Evolutionary conservation across 2,888 invertebrate species (phyloP), one percentile per base, ranked within the genome.

Genomic region (Tetramorium bicarinatum): DNA sequence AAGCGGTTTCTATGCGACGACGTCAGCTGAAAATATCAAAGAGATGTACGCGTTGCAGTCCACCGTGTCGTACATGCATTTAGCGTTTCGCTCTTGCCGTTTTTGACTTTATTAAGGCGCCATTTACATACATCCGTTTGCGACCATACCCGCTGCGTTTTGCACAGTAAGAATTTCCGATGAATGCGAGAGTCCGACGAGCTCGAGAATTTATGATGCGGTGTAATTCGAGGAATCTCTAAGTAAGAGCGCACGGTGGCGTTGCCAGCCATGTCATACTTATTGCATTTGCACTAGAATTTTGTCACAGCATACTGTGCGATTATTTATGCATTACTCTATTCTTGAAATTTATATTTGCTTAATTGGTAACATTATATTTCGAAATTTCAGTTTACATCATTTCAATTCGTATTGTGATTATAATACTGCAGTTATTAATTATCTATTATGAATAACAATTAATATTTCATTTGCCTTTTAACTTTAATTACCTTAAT

Each of bases 201-300:
- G 38, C 82, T 25, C 56, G 56, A 71, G 75, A 83, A 88, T 88
- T 88, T 88, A 87, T 84, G 81, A 77, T 69, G 52, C 52, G 56
- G 85, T 82, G 82, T 88, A 87, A 88, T 87, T 64, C 82, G n/a
- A 62, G 52, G 21, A 47, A 54, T 66, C 64, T 52, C 34, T 64
- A 71, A 81, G 81, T 69, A 49, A 72, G 29, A 79, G 25, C 29
- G 29, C 34, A 62, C 9, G 47, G n/a, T 52, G 49, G 25, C 64
- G 49, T 49, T n/a, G 34, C 56, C 29, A 74, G 38, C 38, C 25
- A 18, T 62, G 61, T 56, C 18, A 61, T 74, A 29, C 62, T 81
- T 61, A 74, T 59, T 71, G 21, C 71, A 64, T 76, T 76, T 49
- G 38, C 25, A 29, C 41, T 61, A 66, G 38, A 54, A 66, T 41